A percentile compares a stretch with the other conserved stretches of the same genome.
These are phyloP conservation scores for Squalus acanthias DNA, from an alignment of 2,797 vertebrate genomes.

Conservation along the genomic window DNA sequence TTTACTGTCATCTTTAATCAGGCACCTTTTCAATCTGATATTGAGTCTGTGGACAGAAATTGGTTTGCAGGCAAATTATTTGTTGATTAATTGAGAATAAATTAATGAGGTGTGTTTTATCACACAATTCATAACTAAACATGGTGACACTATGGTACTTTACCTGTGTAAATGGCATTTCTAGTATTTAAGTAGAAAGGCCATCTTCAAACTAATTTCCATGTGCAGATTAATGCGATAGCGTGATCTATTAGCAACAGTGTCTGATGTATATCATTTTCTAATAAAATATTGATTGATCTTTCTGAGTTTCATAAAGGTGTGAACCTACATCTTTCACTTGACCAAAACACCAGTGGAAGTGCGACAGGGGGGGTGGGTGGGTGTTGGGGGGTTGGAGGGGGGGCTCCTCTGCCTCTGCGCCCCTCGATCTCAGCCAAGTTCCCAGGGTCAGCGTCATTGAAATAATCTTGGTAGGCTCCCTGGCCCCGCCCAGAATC, in stretches of 20 bases:
- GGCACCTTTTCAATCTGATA: slow-evolving; percentile 32
- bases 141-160: background rate
- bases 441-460: no score
- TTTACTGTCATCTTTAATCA: slow-evolving; percentile 34
- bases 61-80: slow-evolving; percentile 34
- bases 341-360: background rate
- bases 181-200: background rate
- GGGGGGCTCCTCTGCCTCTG: background rate
- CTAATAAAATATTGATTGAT: background rate
- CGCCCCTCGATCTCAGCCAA: no score
- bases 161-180: slow-evolving; percentile 8
- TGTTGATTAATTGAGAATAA: slow-evolving; percentile 29
- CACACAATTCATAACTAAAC: background rate
- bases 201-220: background rate
- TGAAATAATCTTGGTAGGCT: background rate
- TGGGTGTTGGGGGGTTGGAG: no score
- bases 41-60: slow-evolving; percentile 11
- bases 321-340: background rate
- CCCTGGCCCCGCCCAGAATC: background rate
- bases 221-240: background rate
- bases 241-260: background rate
- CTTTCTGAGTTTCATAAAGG: background rate
- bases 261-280: no score
- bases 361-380: no score
- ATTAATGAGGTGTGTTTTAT: slow-evolving; percentile 30